Conservation (phyloP, 2,888 invertebrate species). For the Drosophila antonietae region DNA sequence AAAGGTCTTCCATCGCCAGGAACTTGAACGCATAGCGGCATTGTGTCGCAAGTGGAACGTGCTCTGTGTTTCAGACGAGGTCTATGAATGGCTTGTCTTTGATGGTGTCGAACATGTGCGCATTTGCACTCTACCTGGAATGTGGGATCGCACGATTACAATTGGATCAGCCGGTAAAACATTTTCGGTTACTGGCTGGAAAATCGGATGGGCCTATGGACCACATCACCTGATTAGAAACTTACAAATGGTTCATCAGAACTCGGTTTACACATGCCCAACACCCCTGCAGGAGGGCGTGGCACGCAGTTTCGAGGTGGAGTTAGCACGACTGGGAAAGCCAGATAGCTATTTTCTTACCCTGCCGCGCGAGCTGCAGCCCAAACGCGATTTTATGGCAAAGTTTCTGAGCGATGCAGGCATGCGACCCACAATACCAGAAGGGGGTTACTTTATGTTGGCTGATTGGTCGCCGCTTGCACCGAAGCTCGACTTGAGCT, state of each 20-base stretch:
- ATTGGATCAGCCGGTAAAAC: constrained; percentile 99
- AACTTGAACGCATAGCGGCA: constrained; percentile 91
- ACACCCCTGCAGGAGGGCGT: constrained; percentile 98
- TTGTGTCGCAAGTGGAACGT: constrained; percentile 97
- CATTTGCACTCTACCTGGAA: constrained; percentile 97
- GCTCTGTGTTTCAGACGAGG: constrained; percentile 97
- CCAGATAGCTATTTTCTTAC: constrained; percentile 94
- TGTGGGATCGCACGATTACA: constrained; percentile 99
- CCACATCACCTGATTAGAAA: constrained; percentile 92
- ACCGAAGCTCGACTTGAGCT: constrained; percentile 88
- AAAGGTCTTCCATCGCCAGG: constrained; percentile 89
- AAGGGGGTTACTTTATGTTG: constrained; percentile 98
- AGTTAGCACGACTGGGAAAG: constrained; percentile 88
- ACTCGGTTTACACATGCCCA: constrained; percentile 95
- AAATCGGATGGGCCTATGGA: constrained; percentile 98
- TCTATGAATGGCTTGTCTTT: constrained; percentile 98
- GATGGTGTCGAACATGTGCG: constrained; percentile 93
- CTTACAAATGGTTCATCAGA: constrained; percentile 96
- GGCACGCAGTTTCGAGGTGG: constrained; percentile 94
- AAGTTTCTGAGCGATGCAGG: constrained; percentile 91
- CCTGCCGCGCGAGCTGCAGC: constrained; percentile 89
- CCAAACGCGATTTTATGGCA: constrained; percentile 92
- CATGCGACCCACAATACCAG: constrained; percentile 96
- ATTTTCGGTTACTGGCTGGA: constrained; percentile 99
- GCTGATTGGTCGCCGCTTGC: constrained; percentile 95